Conservation (phyloP, 2,113 vertebrate species). For the Cheirogaleus medius region DNA sequence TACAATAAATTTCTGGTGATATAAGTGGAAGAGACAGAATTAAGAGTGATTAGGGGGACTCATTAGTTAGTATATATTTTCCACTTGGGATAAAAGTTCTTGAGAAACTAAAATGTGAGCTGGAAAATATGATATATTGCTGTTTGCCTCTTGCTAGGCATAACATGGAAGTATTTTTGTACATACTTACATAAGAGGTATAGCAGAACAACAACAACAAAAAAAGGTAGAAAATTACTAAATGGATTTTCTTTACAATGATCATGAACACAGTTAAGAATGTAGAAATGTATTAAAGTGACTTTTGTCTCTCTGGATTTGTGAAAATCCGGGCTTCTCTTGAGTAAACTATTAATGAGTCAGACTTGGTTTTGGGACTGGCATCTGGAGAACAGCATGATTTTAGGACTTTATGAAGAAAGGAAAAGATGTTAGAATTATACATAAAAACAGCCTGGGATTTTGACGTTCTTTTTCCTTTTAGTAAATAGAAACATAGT, state of each 20-base stretch:
- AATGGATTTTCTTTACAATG: background rate
- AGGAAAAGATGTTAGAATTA: conserved; percentile 2
- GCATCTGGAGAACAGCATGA: conserved; percentile 2
- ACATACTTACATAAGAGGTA: background rate
- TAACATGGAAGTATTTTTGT: background rate
- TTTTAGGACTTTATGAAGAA: conserved; percentile 19
- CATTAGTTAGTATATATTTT: background rate
- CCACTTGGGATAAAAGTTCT: background rate
- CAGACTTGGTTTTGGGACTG: background rate
- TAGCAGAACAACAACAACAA: background rate
- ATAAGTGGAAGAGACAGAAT: background rate
- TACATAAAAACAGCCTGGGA: background rate
- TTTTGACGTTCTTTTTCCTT: background rate
- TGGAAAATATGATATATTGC: background rate
- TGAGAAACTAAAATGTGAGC: background rate
- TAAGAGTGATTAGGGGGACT: background rate
- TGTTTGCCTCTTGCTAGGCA: background rate
- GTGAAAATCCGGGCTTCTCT: background rate
- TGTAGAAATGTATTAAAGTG: background rate
- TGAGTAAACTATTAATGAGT: background rate
- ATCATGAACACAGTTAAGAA: background rate
- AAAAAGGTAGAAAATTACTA: background rate
- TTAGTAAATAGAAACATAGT: background rate
- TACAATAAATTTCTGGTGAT: background rate
- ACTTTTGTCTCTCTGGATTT: background rate